A percentile compares a stretch with the other conserved stretches of the same genome.
Conservation (phyloP, 2,113 vertebrate genomes). For the Corydoras maculifer region DNA sequence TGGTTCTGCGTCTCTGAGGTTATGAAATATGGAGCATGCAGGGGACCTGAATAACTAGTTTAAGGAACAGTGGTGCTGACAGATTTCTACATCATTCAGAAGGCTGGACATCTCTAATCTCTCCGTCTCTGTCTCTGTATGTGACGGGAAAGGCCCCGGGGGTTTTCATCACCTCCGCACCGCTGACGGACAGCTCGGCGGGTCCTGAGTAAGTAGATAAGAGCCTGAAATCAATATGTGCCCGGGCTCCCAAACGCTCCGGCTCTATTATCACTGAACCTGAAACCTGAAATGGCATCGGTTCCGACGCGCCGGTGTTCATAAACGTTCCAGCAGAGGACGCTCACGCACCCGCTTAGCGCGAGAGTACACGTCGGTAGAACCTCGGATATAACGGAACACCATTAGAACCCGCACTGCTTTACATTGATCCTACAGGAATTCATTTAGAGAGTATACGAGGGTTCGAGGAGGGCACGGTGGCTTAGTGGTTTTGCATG, state of each 20-base stretch:
- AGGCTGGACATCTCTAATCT: not conserved
- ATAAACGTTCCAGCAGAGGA: not conserved
- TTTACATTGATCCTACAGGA: too few species aligned
- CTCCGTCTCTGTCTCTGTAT: not conserved
- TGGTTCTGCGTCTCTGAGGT: too few species aligned
- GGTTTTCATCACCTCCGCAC: not conserved
- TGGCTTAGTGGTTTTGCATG: too few species aligned
- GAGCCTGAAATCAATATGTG: not conserved
- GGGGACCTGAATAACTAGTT: not conserved
- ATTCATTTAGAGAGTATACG: too few species aligned
- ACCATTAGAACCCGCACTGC: too few species aligned
- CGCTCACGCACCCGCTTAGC: not conserved
- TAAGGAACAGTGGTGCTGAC: not conserved
- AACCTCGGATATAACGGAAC: too few species aligned
- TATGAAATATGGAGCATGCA: not conserved
- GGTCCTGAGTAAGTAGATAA: not conserved
- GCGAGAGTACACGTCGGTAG: too few species aligned
- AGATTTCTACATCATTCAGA: not conserved
- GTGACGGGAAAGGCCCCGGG: conserved; percentile 7
- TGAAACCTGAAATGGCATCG: not conserved
- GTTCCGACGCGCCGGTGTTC: not conserved
- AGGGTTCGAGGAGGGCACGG: too few species aligned
- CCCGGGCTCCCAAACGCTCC: not conserved
- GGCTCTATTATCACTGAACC: not conserved
- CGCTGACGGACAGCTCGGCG: conserved; percentile 1